These are phyloP conservation scores for Hylia prasina DNA, from an alignment of 2,113 vertebrate species.

Conservation along the genomic window DNA sequence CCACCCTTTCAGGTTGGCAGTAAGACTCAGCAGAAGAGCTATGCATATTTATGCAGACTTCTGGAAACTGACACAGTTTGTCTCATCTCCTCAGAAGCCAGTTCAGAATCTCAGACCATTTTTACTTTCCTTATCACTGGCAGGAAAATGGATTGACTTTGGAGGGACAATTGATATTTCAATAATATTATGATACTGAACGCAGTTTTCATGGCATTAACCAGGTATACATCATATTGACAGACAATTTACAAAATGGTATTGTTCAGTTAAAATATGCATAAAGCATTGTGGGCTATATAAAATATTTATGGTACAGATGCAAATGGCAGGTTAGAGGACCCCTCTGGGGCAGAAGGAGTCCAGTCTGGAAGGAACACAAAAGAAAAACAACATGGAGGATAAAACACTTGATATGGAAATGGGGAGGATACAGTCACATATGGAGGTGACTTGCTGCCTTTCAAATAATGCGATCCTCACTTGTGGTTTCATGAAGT, in stretches of 20 bases:
- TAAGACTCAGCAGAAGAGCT: neutral
- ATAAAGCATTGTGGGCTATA: slow-evolving; percentile 42
- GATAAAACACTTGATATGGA: slow-evolving; percentile 3
- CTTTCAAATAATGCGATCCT: neutral
- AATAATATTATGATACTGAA: neutral
- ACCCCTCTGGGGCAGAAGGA: slow-evolving; percentile 37
- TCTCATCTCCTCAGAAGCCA: neutral
- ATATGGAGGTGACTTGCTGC: neutral
- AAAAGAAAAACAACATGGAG: slow-evolving; percentile 36
- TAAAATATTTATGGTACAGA: slow-evolving; percentile 59
- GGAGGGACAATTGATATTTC: neutral
- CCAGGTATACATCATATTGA: slow-evolving; percentile 7
- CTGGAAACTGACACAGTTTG: neutral
- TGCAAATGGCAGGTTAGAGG: slow-evolving; percentile 45
- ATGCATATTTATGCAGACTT: slow-evolving; percentile 10
- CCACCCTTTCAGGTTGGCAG: neutral
- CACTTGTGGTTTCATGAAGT: neutral
- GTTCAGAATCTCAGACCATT: neutral
- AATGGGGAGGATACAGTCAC: neutral
- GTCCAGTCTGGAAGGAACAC: slow-evolving; percentile 22
- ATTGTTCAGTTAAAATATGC: slow-evolving; percentile 55
- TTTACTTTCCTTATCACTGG: neutral
- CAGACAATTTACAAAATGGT: slow-evolving; percentile 49
- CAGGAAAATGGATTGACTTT: neutral
- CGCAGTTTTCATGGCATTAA: neutral